Evolutionary conservation across 2,113 vertebrate species (phyloP), one percentile per base, ranked within the genome.

Genomic region (Pycnonotus jocosus): DNA sequence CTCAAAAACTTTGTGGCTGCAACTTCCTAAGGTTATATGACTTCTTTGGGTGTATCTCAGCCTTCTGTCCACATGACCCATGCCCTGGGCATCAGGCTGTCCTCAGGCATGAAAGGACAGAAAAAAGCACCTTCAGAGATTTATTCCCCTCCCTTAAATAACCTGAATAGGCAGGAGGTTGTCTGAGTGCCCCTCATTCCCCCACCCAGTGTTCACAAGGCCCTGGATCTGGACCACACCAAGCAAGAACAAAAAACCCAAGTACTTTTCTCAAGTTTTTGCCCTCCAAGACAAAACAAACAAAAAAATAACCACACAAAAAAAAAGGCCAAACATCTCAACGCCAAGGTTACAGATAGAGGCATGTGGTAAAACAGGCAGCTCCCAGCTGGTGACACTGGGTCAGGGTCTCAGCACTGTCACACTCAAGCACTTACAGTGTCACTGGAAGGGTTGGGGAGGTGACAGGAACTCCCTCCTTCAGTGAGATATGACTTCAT

Each of bases 331-430:
- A 44, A 44, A n/a, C 28, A 37, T 14, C 51, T 50, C 38, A 78
- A 23, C 0, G 2, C 12, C 28, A 80, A 72, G 44, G 27, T 72
- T 64, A 77, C 6, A 51, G 48, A 38, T 4, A 20, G 12, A 82
- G 45, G 35, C 14, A 15, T 6, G n/a, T 38, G 37, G 22, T 40
- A 56, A 44, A 56, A 56, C 8, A 53, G n/a, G 38, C 35, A 84
- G 15, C 25, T 92, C 35, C 31, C 68, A 35, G 54, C 7, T 9
- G 54, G 11, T 16, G 40, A 47, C 50, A 64, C 31, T 2, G 1
- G 11, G n/a, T 24, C 24, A 54, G 44, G 40, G 57, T 72, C 74
- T 40, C 57, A 12, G 51, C 60, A 54, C 10, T 0, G 0, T 15
- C 42, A 31, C 0, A 0, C 44, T 61, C 60, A 81, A 50, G 37